Base-by-base conservation (phyloP, 2,113 vertebrate species). In the Apaloderma vittatum region DNA sequence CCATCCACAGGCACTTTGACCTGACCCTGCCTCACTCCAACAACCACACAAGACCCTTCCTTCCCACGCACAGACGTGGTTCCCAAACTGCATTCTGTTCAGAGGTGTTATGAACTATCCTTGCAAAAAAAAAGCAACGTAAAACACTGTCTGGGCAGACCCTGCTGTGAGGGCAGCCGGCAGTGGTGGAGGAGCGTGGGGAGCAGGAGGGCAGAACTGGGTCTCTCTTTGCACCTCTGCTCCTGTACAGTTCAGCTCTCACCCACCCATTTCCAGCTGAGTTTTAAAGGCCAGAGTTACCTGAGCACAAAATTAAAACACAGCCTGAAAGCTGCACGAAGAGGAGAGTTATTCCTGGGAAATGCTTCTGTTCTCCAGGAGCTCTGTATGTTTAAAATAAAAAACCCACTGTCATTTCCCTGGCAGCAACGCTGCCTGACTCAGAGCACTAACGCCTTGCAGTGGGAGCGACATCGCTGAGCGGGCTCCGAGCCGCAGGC, bases 381-480 rank as follows among this genome's bases (percentile, higher is more conserved):
- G 59, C 54, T 76, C 29, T 7, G 24, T 3, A 11, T 18, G n/a
- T 9, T 26, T 52, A 51, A 14, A 55, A 8, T 23, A 58, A 59
- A 57, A 37, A 34, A 21, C 11, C 1, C 2, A 2, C 14, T 19
- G 34, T 11, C 5, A 3, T 32, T 77, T 49, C 29, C 66, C 48
- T 29, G 32, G 68, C 72, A 36, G 61, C 17, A 8, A 6, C 0
- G 2, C 27, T 12, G 6, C 8, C 18, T 1, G 5, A 11, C 21
- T 13, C 11, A 0, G 29, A 49, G 20, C 66, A 19, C 13, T 7
- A 27, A 37, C 0, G 19, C 43, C 4, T 7, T 12, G 65, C 32
- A 20, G 43, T 57, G 54, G n/a, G 24, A 74, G n/a, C 0, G 3
- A 26, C 20, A 43, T 57, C 5, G 1, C 45, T 3, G 1, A 20